phyloP scores from a whole-genome alignment of 2,888 invertebrate species.

The Nemotelus pantherinus region DNA sequence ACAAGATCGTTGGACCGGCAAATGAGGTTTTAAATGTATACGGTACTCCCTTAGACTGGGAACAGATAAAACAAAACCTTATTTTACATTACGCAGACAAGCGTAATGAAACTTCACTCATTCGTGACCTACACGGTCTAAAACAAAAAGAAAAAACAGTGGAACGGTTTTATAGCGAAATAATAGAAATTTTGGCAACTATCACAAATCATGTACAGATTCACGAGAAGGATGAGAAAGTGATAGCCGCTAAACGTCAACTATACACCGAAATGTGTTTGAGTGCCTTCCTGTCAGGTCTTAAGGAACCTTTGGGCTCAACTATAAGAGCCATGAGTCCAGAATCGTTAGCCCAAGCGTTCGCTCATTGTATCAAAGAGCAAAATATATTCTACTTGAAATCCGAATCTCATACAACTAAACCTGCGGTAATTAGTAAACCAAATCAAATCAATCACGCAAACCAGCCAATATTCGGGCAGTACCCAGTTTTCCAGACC shows the following conservation, averaged over 20 bases:
- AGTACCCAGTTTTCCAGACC: no score
- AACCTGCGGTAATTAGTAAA: no score
- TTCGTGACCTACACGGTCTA: neutral
- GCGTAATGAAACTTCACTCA: constrained; percentile 32
- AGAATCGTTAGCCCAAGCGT: neutral
- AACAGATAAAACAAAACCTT: constrained; percentile 41
- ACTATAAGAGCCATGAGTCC: neutral
- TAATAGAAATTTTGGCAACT: neutral
- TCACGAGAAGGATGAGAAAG: neutral
- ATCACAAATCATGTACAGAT: neutral
- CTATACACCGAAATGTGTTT: constrained; percentile 1
- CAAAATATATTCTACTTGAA: neutral
- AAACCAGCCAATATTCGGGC: no score
- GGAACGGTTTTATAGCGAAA: neutral
- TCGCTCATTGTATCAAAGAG: neutral
- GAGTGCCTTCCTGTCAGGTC: neutral
- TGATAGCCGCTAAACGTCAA: neutral
- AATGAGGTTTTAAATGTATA: constrained; percentile 39
- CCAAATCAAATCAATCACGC: no score
- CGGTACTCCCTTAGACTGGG: constrained; percentile 36
- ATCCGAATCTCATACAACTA: neutral
- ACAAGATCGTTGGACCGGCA: neutral
- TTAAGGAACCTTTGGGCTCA: neutral
- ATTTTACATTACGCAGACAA: constrained; percentile 45
- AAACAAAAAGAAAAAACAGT: neutral